phyloP scores from a whole-genome alignment of 2,113 vertebrate genomes.

The Spea bombifrons region DNA sequence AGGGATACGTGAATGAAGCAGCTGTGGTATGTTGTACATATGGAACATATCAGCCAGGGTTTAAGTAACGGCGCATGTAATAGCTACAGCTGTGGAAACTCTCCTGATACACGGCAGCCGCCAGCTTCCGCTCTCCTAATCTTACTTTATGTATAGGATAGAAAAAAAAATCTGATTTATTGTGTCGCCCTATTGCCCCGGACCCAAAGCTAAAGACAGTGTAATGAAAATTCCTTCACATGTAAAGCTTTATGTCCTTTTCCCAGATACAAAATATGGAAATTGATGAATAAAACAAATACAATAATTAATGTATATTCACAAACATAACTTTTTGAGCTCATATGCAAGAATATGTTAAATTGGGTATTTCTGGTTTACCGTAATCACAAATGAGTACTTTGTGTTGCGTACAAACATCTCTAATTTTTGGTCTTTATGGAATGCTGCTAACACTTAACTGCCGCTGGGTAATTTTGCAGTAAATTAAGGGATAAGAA shows the following conservation, averaged over 20 bases:
- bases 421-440: no score
- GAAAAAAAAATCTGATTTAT: background rate
- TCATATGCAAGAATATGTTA: no score
- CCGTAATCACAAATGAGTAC: no score
- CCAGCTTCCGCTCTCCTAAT: constrained; percentile 9
- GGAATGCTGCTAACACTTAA: no score
- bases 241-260: background rate
- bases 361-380: no score
- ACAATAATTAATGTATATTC: no score
- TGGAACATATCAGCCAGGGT: background rate
- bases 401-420: no score
- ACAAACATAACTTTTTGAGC: no score
- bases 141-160: background rate
- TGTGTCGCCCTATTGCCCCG: background rate
- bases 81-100: constrained; percentile 17
- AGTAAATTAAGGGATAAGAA: no score
- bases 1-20: background rate
- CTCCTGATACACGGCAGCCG: background rate
- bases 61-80: background rate
- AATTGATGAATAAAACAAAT: no score
- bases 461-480: no score
- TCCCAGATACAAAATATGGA: background rate
- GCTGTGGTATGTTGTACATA: background rate
- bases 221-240: background rate
- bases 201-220: background rate